A percentile compares a stretch with the other conserved stretches of the same genome.
These are phyloP conservation scores for Ptilodon capucinus DNA, from an alignment of 2,888 invertebrate genomes.

Conservation along the genomic window DNA sequence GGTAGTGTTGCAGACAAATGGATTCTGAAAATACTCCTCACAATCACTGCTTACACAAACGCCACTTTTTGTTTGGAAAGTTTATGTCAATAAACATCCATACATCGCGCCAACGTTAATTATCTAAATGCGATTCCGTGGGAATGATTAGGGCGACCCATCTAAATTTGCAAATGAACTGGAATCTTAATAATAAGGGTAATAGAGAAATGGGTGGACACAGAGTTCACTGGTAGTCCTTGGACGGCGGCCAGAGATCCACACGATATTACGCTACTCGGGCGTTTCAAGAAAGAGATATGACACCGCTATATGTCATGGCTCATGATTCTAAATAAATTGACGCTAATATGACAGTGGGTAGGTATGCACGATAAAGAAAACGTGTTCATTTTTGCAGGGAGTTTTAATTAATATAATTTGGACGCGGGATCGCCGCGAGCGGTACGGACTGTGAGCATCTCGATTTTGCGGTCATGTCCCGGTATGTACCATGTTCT, in stretches of 20 bases:
- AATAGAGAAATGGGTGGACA: conserved; percentile 39
- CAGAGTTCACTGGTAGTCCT: conserved; percentile 36
- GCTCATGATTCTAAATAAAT: conserved; percentile 32
- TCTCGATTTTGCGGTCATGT: conserved; percentile 6
- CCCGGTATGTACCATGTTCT: not conserved
- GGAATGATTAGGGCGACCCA: conserved; percentile 13
- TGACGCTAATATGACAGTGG: conserved; percentile 45
- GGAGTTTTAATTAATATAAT: conserved; percentile 19
- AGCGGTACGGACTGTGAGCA: conserved; percentile 2
- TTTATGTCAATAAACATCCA: not conserved
- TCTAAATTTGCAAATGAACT: conserved; percentile 24
- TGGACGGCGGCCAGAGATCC: conserved; percentile 53
- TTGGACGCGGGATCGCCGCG: conserved; percentile 3
- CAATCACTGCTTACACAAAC: not conserved
- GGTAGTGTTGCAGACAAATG: not conserved
- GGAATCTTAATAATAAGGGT: conserved; percentile 27
- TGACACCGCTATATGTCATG: conserved; percentile 35
- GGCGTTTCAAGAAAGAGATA: conserved; percentile 41
- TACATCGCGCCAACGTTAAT: not conserved
- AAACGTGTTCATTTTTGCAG: conserved; percentile 14
- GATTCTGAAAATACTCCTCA: conserved; percentile 1
- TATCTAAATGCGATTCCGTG: not conserved
- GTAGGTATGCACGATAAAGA: conserved; percentile 14
- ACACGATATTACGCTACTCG: conserved; percentile 40
- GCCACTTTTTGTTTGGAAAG: not conserved